Evolutionary conservation across 2,797 vertebrate genomes (phyloP), one percentile per base, ranked within the genome.

Genomic region (Poecilia picta): DNA sequence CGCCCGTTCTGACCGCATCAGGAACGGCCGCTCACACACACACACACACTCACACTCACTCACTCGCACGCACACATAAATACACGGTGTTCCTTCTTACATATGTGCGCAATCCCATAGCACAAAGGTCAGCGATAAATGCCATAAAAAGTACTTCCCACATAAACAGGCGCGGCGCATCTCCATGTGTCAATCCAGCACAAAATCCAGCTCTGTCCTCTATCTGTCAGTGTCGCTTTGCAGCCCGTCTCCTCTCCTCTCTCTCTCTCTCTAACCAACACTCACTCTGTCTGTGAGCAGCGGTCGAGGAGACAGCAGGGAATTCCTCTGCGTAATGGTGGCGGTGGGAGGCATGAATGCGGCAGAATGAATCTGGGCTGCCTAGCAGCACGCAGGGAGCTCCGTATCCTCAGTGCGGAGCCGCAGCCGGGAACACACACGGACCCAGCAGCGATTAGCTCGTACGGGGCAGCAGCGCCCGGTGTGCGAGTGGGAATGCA

Each of bases 1-100:
- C 94, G 98, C 98, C 94, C 96, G 96, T 96, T 96, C 96, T 70
- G 94, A 97, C 91, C 93, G 94, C 94, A 95, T 95, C 89, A 74
- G 92, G 89, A 89, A 91, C 75, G 81, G 59, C 79, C 83, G 57
- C 78, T 70, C 85, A 73, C 49, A 36, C 78, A 8, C 81, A 18
- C 85, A 43, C 76, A 64, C 81, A 7, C 47, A 4, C 82, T 51
- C 78, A 64, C 85, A 72, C 46, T 31, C 78, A 7, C 80, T 25
- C 84, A 41, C 76, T 72, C 81, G 33, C 33, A 49, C 47, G 72
- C 79, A 82, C 84, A 77, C 86, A 87, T 62, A 72, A 81, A 88
- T 73, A 82, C 82, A 81, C 77, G 13, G 68, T 79, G 81, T 88
- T 89, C 86, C 78, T 66, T 68, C 79, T 88, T 75, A 87, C 92